Evolutionary conservation across 2,113 vertebrate species (phyloP).

Genomic region (Triplophysa tibetana): DNA sequence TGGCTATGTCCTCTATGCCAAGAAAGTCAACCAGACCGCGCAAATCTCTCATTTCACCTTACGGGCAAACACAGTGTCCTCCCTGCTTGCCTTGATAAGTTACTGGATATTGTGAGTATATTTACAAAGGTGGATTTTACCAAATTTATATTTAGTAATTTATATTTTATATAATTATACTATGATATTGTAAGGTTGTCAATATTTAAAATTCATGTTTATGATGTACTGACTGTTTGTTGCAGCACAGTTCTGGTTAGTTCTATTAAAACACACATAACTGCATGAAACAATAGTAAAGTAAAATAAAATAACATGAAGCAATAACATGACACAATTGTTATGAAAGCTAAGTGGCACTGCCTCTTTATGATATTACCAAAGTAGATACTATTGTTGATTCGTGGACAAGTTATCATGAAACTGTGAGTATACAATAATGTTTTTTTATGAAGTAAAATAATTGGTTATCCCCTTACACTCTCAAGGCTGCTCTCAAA

Average conservation of each 20-base stretch:
- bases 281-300: no score
- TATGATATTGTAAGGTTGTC: no score
- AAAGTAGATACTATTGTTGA: not conserved
- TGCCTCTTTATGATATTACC: not conserved
- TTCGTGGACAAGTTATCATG: no score
- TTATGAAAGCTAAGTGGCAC: not conserved
- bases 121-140: not conserved
- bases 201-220: no score
- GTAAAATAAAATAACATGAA: no score
- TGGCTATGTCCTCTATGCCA: conserved; percentile 79
- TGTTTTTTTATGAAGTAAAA: conserved; percentile 8
- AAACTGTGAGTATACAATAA: not conserved
- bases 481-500: conserved; percentile 69
- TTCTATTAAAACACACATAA: no score
- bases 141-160: not conserved
- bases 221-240: no score
- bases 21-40: conserved; percentile 68
- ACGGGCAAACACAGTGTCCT: conserved; percentile 77
- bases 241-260: no score
- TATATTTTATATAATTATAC: no score
- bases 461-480: conserved; percentile 34
- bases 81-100: conserved; percentile 73
- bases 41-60: conserved; percentile 73
- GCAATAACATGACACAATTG: no score
- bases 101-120: conserved; percentile 77